Evolutionary conservation across 2,797 vertebrate genomes (phyloP), one percentile per base, ranked within the genome.

Genomic region (Aselliscus stoliczkanus): DNA sequence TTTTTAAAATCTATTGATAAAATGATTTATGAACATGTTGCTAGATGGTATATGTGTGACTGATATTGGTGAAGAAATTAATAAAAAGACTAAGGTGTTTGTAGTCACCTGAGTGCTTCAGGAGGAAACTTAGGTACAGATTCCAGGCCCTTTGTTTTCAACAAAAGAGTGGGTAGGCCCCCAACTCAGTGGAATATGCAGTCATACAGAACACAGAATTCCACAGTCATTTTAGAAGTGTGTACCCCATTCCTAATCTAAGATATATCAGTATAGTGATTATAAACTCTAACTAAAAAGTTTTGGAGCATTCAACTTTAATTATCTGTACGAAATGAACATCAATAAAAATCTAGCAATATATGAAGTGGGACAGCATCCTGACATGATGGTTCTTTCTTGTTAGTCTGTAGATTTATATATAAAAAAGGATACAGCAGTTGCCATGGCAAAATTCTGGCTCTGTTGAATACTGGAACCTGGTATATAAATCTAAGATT

Each of bases 381-480:
- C n/a, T 77, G 37, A 84, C 17, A 79, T 80, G 27, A 72, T 50
- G 47, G 18, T 70, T 93, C 62, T 58, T 87, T 92, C 62, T 80
- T 95, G 76, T 69, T 79, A 88, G n/a, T 92, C 44, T 92, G 72
- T 84, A 64, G 58, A 52, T 95, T 93, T 95, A 92, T 70, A 65
- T 87, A 56, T 70, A 64, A 54, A 73, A 84, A 90, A 72, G 13
- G 42, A 75, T 85, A 34, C 2, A 52, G n/a, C 50, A 56, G 93
- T 96, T 97, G 72, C 90, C 88, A 94, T 96, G 85, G 85, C 69
- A 97, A 97, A 96, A 15, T 89, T 95, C 80, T 91, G 86, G 67
- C 67, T 93, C 37, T 75, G 44, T 18, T 64, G 62, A 96, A 76
- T 92, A 54, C 69, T 82, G 72, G 60, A 95, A 65, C n/a, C 83